Conservation (phyloP, 2,113 vertebrate genomes). For the Mastomys natalensis region DNA sequence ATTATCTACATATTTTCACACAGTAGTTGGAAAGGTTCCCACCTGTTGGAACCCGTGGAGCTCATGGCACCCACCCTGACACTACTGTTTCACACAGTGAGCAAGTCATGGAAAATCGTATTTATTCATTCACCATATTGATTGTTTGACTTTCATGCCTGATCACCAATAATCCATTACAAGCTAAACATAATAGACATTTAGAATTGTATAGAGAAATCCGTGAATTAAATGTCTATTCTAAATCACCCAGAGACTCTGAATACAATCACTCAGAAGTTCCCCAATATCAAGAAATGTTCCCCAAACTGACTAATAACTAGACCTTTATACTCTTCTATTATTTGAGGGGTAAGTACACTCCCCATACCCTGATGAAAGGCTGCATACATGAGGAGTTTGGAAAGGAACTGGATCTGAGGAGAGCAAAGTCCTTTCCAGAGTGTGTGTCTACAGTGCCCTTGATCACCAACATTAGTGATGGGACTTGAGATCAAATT, state of each 20-base stretch:
- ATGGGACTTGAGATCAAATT: neutral
- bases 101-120: neutral
- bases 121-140: conserved; percentile 40
- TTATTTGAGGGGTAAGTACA: neutral
- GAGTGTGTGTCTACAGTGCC: neutral
- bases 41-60: neutral
- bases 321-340: neutral
- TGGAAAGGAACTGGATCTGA: neutral
- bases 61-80: neutral
- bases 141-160: conserved; percentile 8
- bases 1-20: neutral
- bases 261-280: neutral
- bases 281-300: neutral
- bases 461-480: neutral
- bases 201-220: neutral
- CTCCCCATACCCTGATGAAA: neutral
- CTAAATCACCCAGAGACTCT: neutral
- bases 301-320: neutral
- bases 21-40: neutral
- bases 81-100: neutral
- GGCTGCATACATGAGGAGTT: neutral
- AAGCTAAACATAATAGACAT: neutral
- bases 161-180: conserved; percentile 20
- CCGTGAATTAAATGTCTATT: neutral
- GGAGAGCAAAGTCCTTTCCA: neutral